Evolutionary conservation across 2,888 invertebrate species (phyloP), one percentile per base, ranked within the genome.

Genomic region (Hyles lineata): DNA sequence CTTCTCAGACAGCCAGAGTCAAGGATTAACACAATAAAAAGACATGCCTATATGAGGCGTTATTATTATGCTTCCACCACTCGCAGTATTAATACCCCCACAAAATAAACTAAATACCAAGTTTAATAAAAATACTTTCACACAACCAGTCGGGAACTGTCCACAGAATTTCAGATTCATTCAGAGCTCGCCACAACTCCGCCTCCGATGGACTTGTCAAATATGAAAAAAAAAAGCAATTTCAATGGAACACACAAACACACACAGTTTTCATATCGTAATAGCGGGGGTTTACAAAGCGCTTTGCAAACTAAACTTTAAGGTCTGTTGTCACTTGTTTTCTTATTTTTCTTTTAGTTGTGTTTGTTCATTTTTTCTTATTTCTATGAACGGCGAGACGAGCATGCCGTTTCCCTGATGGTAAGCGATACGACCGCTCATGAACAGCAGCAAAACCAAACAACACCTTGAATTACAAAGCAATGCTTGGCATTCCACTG

Each of bases 161-260:
- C 35, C 19, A 63, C 35, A 2, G 60, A 60, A 60, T 62, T 62
- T 61, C 29, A 21, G n/a, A 67, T 67, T 43, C 63, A 67, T 67
- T 21, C 43, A 21, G 43, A 62, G 15, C 23, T 43, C 21, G 35
- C 43, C 21, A 67, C 15, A 67, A 43, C 43, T n/a, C 21, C n/a
- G 63, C 43, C 17, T 43, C 23, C 1, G 60, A 43, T 43, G 17
- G 43, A 17, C 43, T 35, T 43, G 43, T 43, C 63, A 43, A 32
- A 67, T 29, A n/a, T 23, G 29, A 32, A 43, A 63, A 43, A 32
- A 67, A 67, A 67, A 67, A 67, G 63, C 23, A 67, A 50, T 67
- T 67, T 67, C 43, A 67, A 67, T 62, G 19, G 32, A 25, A 62
- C 43, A 67, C 8, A 43, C 17, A 19, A 19, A 67, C 63, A 67